phyloP scores from a whole-genome alignment of 2,797 vertebrate genomes.

The Xenops minutus region DNA sequence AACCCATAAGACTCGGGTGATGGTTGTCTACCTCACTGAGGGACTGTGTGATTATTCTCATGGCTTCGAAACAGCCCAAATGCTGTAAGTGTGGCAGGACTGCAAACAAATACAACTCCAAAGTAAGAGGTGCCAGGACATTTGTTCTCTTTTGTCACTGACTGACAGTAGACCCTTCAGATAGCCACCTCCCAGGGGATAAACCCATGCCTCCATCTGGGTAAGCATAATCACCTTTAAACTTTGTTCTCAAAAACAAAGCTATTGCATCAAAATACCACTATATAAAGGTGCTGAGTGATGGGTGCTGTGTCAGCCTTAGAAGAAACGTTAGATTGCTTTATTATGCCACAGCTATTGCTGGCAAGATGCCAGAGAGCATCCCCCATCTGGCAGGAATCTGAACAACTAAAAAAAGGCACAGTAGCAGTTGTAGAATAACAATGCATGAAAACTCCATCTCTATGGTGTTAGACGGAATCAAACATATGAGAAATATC shows the following conservation, averaged over 20 bases:
- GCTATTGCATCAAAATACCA: background rate
- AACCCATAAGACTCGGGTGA: rapidly evolving
- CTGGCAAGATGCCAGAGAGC: background rate
- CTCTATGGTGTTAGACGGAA: background rate
- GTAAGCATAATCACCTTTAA: background rate
- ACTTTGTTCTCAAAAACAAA: background rate
- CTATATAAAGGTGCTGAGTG: background rate
- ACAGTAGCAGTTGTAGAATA: background rate
- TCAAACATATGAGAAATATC: background rate
- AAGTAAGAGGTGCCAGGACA: background rate
- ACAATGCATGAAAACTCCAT: background rate
- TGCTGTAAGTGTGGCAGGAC: background rate
- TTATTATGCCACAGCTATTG: background rate
- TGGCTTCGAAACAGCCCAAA: background rate
- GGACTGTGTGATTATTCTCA: background rate
- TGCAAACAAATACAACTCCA: background rate
- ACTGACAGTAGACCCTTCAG: background rate
- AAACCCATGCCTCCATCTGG: background rate
- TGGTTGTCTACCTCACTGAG: background rate
- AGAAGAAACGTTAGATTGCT: background rate
- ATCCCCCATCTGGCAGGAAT: background rate
- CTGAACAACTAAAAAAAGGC: background rate
- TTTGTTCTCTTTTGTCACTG: background rate
- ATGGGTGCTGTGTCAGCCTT: background rate
- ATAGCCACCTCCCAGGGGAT: background rate